phyloP scores from a whole-genome alignment of 2,888 invertebrate genomes.

The Euspilapteryx auroguttella region DNA sequence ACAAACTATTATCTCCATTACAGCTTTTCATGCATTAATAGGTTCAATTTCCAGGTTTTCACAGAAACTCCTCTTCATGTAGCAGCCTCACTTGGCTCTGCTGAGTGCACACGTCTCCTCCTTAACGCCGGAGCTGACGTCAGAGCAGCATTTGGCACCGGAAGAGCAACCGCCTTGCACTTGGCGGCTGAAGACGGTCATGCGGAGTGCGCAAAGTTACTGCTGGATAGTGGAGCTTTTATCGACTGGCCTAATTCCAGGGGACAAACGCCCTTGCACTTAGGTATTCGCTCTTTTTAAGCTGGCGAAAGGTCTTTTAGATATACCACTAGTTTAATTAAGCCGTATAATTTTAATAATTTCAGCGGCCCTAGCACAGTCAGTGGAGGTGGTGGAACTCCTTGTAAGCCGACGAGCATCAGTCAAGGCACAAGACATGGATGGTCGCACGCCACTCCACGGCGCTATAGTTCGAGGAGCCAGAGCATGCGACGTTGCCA shows the following conservation, averaged over 20 bases:
- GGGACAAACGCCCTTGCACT: conserved; percentile 81
- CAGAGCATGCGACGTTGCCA: conserved; percentile 70
- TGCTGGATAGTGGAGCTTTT: conserved; percentile 75
- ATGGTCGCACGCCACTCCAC: conserved; percentile 79
- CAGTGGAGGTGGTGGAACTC: conserved; percentile 73
- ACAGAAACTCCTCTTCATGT: conserved; percentile 85
- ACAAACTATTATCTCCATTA: too few relatives aligned
- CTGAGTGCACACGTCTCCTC: conserved; percentile 70
- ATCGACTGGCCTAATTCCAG: conserved; percentile 75
- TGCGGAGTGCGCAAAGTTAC: conserved; percentile 71
- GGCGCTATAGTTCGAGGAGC: conserved; percentile 80
- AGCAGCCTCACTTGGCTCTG: conserved; percentile 74
- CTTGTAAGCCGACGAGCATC: conserved; percentile 67
- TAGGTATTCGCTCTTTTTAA: too few relatives aligned
- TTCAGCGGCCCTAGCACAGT: conserved; percentile 77
- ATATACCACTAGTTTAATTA: too few relatives aligned
- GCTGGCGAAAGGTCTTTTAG: too few relatives aligned
- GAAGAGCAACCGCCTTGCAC: conserved; percentile 80
- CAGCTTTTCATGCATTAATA: too few relatives aligned
- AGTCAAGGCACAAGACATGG: conserved; percentile 68
- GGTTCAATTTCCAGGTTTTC: conserved; percentile 65
- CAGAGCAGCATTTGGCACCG: conserved; percentile 69
- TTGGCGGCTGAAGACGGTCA: conserved; percentile 87
- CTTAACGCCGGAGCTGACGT: conserved; percentile 80
- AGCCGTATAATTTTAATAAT: too few relatives aligned